Conservation (phyloP, 2,888 invertebrate species). For the Labia minor region DNA sequence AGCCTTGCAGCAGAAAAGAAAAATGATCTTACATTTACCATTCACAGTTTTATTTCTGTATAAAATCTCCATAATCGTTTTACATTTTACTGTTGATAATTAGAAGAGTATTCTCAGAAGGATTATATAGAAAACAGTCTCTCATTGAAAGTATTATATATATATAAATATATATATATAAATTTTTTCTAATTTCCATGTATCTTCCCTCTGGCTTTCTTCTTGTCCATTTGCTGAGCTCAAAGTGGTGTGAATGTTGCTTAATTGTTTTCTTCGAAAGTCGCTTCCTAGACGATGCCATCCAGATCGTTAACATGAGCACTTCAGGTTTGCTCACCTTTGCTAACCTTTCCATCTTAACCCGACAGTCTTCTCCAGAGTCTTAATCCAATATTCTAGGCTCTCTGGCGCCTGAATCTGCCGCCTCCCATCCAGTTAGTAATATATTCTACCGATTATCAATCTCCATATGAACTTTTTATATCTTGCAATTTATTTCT, state of each 20-base stretch:
- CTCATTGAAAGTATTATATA: no score
- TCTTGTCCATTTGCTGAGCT: neutral
- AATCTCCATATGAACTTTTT: neutral
- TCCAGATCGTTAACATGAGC: constrained; percentile 2
- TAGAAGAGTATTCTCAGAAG: no score
- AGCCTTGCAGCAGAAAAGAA: no score
- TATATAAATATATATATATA: no score
- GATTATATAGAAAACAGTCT: no score
- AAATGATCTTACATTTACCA: no score
- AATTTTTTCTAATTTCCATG: no score
- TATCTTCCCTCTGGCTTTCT: neutral
- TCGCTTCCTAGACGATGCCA: constrained; percentile 7
- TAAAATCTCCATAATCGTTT: no score
- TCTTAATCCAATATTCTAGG: neutral
- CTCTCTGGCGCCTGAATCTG: neutral
- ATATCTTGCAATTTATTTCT: neutral
- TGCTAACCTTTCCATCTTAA: neutral
- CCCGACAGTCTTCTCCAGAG: neutral
- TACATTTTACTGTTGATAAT: no score
- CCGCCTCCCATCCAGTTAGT: neutral
- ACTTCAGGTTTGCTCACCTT: constrained; percentile 3
- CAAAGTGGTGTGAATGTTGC: neutral
- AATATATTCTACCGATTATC: neutral
- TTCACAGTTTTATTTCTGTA: no score
- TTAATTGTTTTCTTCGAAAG: constrained; percentile 7